phyloP scores from a whole-genome alignment of 2,888 invertebrate genomes.

The Dasysyrphus albostriatus region DNA sequence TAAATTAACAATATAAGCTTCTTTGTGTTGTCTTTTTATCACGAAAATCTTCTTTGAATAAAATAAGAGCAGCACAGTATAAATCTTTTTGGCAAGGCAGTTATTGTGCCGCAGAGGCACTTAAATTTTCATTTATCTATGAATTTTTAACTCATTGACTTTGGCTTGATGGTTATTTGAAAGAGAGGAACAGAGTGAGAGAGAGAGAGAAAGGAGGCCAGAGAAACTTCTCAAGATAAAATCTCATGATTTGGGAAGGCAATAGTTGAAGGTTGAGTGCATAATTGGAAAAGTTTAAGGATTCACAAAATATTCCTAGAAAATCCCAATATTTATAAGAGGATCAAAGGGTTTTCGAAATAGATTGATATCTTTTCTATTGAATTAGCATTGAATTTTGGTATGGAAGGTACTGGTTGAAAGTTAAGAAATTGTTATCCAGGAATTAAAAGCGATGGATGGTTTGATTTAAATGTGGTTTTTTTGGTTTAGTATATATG shows the following conservation, averaged over 20 bases:
- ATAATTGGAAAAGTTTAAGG: conserved; percentile 40
- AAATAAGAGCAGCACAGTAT: conserved; percentile 21
- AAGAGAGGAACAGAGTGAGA: too few relatives aligned
- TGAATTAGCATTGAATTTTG: conserved; percentile 19
- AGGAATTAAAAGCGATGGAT: neutral
- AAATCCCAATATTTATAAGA: conserved; percentile 8
- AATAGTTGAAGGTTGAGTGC: neutral
- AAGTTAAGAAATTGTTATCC: neutral
- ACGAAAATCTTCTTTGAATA: conserved; percentile 29
- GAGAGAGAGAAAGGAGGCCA: neutral
- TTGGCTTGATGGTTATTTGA: conserved; percentile 45
- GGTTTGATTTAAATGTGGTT: too few relatives aligned
- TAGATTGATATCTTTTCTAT: conserved; percentile 15
- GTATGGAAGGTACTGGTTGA: neutral
- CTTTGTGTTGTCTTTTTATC: conserved; percentile 20
- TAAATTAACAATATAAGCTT: conserved; percentile 73
- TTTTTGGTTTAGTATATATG: too few relatives aligned
- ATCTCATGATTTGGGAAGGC: conserved; percentile 6
- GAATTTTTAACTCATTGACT: conserved; percentile 73
- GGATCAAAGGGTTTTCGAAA: conserved; percentile 19
- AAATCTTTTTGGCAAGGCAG: conserved; percentile 35
- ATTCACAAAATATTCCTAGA: neutral
- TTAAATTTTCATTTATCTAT: conserved; percentile 66
- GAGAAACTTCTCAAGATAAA: neutral
- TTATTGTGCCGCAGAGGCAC: conserved; percentile 51